These are phyloP conservation scores for Cinclus cinclus DNA, from an alignment of 2,113 vertebrate genomes.

Conservation along the genomic window DNA sequence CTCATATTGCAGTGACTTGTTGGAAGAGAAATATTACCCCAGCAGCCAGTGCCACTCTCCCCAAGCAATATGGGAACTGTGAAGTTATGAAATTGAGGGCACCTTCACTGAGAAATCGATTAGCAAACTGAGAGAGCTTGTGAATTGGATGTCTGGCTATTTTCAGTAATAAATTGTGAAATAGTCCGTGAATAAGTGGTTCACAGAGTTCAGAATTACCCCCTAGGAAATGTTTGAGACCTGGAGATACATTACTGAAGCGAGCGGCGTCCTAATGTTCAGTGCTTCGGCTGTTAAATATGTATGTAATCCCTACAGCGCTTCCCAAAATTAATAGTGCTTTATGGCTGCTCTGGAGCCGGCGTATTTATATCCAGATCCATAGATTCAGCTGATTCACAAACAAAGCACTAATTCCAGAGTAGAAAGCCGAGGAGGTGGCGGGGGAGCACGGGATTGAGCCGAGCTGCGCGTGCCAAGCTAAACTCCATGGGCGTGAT, in stretches of 20 bases:
- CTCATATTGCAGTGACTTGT: slow-evolving; percentile 72
- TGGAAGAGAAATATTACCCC: slow-evolving; percentile 80
- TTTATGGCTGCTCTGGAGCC: slow-evolving; percentile 75
- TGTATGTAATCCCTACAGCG: slow-evolving; percentile 76
- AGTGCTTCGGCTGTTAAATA: slow-evolving; percentile 76
- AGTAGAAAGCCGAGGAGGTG: background rate
- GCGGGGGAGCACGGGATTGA: background rate
- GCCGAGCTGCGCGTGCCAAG: background rate
- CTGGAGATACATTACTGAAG: slow-evolving; percentile 75
- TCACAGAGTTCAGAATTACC: slow-evolving; percentile 82
- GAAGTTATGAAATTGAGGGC: slow-evolving; percentile 82
- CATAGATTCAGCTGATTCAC: slow-evolving; percentile 62
- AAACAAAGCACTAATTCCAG: slow-evolving; percentile 74
- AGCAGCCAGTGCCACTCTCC: slow-evolving; percentile 68
- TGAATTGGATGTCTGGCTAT: slow-evolving; percentile 86
- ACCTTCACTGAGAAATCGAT: slow-evolving; percentile 88
- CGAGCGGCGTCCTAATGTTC: slow-evolving; percentile 69
- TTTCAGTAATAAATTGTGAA: slow-evolving; percentile 86
- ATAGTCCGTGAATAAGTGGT: slow-evolving; percentile 83
- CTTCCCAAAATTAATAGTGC: slow-evolving; percentile 78
- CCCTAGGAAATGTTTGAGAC: slow-evolving; percentile 78
- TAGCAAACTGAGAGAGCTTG: slow-evolving; percentile 82
- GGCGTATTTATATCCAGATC: slow-evolving; percentile 62
- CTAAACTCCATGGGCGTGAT: fast-evolving
- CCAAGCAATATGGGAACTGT: slow-evolving; percentile 75